Conservation (phyloP, 2,797 vertebrate genomes). For the Rhincodon typus region DNA sequence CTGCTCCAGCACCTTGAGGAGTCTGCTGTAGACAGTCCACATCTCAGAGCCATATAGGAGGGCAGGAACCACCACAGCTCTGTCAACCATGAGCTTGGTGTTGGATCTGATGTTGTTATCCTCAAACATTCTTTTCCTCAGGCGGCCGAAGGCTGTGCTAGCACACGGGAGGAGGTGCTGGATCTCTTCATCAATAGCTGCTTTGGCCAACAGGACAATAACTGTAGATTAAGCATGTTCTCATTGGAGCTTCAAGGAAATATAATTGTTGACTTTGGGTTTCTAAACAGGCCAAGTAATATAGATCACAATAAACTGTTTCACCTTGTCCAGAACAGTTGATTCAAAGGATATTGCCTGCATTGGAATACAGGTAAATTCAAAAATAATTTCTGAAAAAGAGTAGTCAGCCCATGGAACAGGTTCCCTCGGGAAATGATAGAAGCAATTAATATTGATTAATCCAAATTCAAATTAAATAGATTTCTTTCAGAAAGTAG, state of each 20-base stretch:
- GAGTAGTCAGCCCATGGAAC: neutral
- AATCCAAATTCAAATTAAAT: neutral
- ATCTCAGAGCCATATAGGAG: too few species aligned
- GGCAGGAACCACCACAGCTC: too few species aligned
- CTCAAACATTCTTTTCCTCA: too few species aligned
- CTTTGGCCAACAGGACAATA: too few species aligned
- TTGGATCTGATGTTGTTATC: too few species aligned
- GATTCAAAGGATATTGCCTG: neutral
- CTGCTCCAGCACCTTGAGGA: too few species aligned
- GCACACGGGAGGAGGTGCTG: too few species aligned
- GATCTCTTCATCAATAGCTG: too few species aligned
- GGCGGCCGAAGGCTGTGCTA: too few species aligned
- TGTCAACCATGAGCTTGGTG: too few species aligned
- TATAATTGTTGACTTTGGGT: neutral
- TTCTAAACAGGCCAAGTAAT: neutral
- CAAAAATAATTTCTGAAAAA: neutral
- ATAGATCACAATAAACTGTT: neutral
- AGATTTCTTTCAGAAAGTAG: neutral
- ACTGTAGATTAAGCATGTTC: neutral
- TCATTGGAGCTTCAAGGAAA: neutral
- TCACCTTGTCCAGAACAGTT: neutral
- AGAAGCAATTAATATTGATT: neutral
- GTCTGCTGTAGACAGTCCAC: too few species aligned
- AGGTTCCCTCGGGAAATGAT: neutral
- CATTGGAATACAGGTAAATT: neutral